These are phyloP conservation scores for Apodemus speciosus DNA, from an alignment of 2,113 vertebrate species.

Conservation along the genomic window DNA sequence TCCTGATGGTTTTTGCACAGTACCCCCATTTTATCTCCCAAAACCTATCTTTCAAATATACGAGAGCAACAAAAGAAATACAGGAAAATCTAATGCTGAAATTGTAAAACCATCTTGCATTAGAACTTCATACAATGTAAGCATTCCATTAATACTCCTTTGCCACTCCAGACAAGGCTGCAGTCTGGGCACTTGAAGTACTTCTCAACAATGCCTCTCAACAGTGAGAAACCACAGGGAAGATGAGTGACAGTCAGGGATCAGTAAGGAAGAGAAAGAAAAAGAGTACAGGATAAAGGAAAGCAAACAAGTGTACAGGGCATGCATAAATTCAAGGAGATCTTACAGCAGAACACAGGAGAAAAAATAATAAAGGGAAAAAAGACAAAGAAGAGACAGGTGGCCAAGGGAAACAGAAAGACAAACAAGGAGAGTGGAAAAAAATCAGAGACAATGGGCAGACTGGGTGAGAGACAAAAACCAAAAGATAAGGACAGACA, in stretches of 20 bases:
- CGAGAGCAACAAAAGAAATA: conserved; percentile 10
- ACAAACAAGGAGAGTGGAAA: background rate
- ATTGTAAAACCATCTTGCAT: conserved; percentile 11
- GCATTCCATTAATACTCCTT: background rate
- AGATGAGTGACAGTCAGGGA: background rate
- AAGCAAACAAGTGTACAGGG: background rate
- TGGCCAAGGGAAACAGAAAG: background rate
- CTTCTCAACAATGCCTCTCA: background rate
- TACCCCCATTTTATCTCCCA: conserved; percentile 8
- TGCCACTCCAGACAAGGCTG: background rate
- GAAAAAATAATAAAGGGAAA: background rate
- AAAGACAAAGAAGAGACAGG: background rate
- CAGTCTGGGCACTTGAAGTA: background rate
- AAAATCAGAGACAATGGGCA: background rate
- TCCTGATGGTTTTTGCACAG: background rate
- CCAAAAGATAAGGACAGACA: background rate
- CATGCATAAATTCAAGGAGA: background rate
- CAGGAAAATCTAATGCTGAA: background rate
- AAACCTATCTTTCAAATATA: conserved; percentile 26
- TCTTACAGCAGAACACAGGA: background rate
- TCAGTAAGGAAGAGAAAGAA: background rate
- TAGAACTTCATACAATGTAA: conserved; percentile 18
- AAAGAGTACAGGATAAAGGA: background rate
- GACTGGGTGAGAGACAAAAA: background rate
- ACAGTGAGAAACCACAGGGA: background rate